Base-by-base conservation (phyloP, 2,888 invertebrate species). In the Mimachlamys varia region DNA sequence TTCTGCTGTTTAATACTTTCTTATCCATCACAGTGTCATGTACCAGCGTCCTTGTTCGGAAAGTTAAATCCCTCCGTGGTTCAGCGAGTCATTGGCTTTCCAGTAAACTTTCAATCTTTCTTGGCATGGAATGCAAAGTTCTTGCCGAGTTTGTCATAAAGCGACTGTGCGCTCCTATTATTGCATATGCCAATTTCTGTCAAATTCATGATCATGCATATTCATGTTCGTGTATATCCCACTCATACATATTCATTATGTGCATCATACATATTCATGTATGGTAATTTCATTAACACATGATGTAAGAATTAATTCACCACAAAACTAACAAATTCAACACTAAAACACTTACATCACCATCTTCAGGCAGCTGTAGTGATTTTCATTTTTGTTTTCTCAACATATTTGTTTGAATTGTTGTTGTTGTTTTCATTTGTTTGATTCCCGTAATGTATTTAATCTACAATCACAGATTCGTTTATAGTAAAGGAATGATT, bases 31-130 rank as follows among this genome's bases (percentile, higher is more conserved):
- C 76, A 76, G 76, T 76, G 76, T 76, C 76, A 76, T 15, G 27
- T 76, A 22, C 76, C 76, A 22, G 76, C 76, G 12, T 76, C 76
- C 12, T 76, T 76, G 76, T 76, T 33, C 33, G 76, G 76, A 76
- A 76, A 76, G 76, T 76, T 76, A 33, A 76, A 76, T 33, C 76
- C 76, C 33, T 76, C 76, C 76, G 76, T 76, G 76, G 76, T 76
- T 76, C 76, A 76, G 33, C 76, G 33, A 76, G 76, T 76, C 76
- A 76, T 76, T 76, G 76, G 76, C 76, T 76, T 12, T 7, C 27
- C 76, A 1, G 76, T 76, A 76, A 76, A 76, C 13, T 88, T 88
- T 50, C 49, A 88, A 88, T 88, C 27, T 50, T 88, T 88, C 53
- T 88, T 44, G 88, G 53, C 49, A 44, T 88, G 49, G 49, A 44